These are phyloP conservation scores for Gymnoscelis rufifasciata DNA, from an alignment of 2,888 invertebrate species.

Conservation along the genomic window DNA sequence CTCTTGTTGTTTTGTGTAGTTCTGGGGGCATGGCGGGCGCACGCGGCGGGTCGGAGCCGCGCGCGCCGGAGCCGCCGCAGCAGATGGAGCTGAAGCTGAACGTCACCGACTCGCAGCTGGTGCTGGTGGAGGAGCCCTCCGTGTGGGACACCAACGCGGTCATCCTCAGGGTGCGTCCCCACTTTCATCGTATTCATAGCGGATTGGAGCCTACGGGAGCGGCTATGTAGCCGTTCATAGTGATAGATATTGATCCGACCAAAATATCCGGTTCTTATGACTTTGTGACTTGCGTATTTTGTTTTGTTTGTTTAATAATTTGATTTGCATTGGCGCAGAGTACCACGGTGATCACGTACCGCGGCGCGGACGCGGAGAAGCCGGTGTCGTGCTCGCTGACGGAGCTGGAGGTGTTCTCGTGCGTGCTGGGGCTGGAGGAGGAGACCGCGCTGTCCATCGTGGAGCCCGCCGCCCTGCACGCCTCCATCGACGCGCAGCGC, in stretches of 20 bases:
- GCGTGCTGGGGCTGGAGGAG: slow-evolving; percentile 92
- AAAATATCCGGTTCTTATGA: too few species aligned
- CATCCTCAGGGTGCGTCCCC: slow-evolving; percentile 82
- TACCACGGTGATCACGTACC: slow-evolving; percentile 92
- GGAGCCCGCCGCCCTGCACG: slow-evolving; percentile 92
- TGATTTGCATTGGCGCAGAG: slow-evolving; percentile 72
- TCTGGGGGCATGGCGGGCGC: slow-evolving; percentile 22
- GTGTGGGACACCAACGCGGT: slow-evolving; percentile 95
- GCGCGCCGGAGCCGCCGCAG: slow-evolving; percentile 36
- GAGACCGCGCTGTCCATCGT: slow-evolving; percentile 96
- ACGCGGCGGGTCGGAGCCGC: slow-evolving; percentile 19
- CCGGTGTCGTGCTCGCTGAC: slow-evolving; percentile 92
- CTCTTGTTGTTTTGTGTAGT: neutral
- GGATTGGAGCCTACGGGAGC: too few species aligned
- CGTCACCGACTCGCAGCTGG: slow-evolving; percentile 96
- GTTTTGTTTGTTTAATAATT: too few species aligned
- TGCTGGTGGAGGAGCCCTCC: slow-evolving; percentile 94
- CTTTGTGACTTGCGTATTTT: too few species aligned
- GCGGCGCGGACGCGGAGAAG: slow-evolving; percentile 82
- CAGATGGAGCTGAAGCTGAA: slow-evolving; percentile 93
- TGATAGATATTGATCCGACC: too few species aligned
- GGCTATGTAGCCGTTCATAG: too few species aligned
- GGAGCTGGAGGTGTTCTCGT: slow-evolving; percentile 95
- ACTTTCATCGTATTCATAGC: too few species aligned
- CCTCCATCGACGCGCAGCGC: slow-evolving; percentile 80